Base-by-base conservation (phyloP, 2,797 vertebrate species). In the Malurus splendens region DNA sequence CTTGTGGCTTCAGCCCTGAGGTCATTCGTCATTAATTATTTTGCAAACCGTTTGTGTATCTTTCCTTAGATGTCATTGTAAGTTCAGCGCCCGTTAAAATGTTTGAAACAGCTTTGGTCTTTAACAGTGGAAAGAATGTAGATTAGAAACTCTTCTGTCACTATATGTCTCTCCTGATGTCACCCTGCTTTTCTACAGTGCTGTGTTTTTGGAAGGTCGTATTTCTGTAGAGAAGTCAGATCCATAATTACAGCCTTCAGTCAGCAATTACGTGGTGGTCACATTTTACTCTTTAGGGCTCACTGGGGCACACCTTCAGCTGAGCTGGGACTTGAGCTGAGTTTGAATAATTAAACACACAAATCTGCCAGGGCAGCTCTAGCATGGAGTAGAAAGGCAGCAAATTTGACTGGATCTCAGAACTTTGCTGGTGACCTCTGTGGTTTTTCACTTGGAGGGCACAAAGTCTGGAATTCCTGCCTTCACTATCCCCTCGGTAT, bases 151-250 rank as follows among this genome's bases (percentile, higher is more conserved):
- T 81, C 10, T n/a, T 83, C 12, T 91, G 83, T 64, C 60, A 65
- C 79, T 86, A 18, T 75, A n/a, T 90, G 81, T 77, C 55, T 76
- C 48, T 86, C 62, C 75, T 95, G 94, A 94, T 94, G 95, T 94
- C 94, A 95, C 88, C 71, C 15, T 48, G 65, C 61, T 90, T 92
- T 95, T 78, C 54, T 54, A 45, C 27, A 60, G 5, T 18, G 50
- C 28, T 3, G 18, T 90, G 38, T 71, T 96, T 95, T 94, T 70
- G 72, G 73, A 60, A 93, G 75, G 79, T 82, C 5, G 1, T 92
- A 65, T 94, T 95, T 96, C 89, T 80, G 45, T 56, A 24, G 78
- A 82, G 62, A 65, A 61, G 72, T 27, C 9, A 10, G 14, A 13
- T 55, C 74, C 61, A 5, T 70, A 93, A 82, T 86, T 85, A 20